Percentiles rank a stretch among this genome's conserved stretches.
Conservation (phyloP, 2,888 invertebrate species). For the Rhyacophila evoluta region DNA sequence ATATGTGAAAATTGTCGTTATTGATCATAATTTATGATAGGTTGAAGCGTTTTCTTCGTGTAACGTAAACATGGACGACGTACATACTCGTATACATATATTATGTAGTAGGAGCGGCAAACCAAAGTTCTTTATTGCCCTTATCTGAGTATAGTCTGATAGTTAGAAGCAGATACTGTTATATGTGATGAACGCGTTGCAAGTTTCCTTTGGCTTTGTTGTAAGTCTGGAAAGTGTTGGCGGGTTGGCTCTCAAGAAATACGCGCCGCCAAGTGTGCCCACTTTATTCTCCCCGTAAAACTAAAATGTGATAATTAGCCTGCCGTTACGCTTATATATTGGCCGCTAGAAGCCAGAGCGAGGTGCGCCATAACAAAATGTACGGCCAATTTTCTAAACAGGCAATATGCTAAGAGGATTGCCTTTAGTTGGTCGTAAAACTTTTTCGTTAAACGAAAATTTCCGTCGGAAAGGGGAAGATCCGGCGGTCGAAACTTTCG, state of each 20-base stretch:
- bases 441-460: slow-evolving; percentile 43
- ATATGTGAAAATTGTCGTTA: no score
- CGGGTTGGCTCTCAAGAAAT: neutral
- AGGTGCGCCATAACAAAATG: slow-evolving; percentile 28
- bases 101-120: neutral
- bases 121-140: neutral
- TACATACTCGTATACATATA: no score
- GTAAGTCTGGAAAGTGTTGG: slow-evolving; percentile 13
- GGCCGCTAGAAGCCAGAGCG: slow-evolving; percentile 20
- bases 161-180: neutral
- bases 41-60: no score
- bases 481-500: slow-evolving; percentile 34
- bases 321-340: slow-evolving; percentile 41
- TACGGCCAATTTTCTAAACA: slow-evolving; percentile 47
- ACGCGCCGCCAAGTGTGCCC: slow-evolving; percentile 22
- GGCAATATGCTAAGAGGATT: slow-evolving; percentile 44
- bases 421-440: slow-evolving; percentile 38
- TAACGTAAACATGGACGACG: neutral
- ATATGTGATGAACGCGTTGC: slow-evolving; percentile 1
- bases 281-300: slow-evolving; percentile 41
- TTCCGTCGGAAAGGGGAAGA: slow-evolving; percentile 26
- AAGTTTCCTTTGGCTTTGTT: slow-evolving; percentile 18
- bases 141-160: neutral
- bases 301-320: slow-evolving; percentile 49
- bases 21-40: no score